Conservation (phyloP, 2,797 vertebrate species). For the Periparus ater region DNA sequence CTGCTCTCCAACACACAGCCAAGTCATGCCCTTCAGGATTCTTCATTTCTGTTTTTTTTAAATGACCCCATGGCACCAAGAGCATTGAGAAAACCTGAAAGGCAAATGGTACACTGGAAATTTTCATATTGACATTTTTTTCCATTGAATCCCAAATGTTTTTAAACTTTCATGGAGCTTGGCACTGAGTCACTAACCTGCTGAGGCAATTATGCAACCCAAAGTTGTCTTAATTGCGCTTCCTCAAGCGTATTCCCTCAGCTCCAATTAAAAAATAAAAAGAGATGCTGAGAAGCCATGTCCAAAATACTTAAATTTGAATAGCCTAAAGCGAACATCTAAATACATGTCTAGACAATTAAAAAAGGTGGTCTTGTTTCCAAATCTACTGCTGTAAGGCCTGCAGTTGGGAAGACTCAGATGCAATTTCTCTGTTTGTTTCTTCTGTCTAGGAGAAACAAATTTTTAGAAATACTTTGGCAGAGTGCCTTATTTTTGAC, state of each 20-base stretch:
- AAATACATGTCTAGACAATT: constrained; percentile 31
- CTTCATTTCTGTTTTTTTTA: neutral
- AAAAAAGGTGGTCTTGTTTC: constrained; percentile 19
- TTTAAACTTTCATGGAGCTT: constrained; percentile 57
- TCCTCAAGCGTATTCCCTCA: constrained; percentile 44
- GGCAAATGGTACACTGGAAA: neutral
- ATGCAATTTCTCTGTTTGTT: neutral
- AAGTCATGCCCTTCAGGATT: neutral
- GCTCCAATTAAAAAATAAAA: constrained; percentile 63
- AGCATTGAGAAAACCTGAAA: neutral
- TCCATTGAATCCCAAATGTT: constrained; percentile 7
- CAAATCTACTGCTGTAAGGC: neutral
- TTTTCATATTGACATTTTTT: neutral
- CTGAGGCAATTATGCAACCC: constrained; percentile 54
- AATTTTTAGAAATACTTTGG: neutral
- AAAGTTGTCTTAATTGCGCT: constrained; percentile 54
- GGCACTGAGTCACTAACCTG: constrained; percentile 51
- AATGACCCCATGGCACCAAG: neutral
- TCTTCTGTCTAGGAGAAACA: neutral
- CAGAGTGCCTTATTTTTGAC: neutral
- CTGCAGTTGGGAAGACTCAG: neutral
- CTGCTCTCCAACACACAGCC: neutral
- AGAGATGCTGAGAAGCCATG: constrained; percentile 20
- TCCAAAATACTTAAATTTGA: constrained; percentile 45
- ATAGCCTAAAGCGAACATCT: constrained; percentile 40